phyloP scores from a whole-genome alignment of 64 coral and sea anemone species.

The Montipora capricornis region DNA sequence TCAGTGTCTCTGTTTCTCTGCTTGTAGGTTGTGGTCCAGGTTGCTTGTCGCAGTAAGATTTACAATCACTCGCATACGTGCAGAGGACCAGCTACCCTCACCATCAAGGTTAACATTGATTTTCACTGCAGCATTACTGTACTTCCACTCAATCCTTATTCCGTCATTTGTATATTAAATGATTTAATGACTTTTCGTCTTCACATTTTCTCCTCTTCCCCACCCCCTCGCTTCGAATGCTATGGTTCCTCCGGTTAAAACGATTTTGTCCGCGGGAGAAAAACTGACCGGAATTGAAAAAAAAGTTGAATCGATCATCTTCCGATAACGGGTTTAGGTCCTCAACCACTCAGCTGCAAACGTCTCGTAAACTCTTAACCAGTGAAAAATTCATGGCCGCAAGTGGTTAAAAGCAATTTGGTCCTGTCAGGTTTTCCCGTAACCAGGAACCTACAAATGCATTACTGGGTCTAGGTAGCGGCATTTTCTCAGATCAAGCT shows the following conservation, averaged over 20 bases:
- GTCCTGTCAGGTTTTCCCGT: not conserved
- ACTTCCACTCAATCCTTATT: not conserved
- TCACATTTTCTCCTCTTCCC: not conserved
- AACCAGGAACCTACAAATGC: no score
- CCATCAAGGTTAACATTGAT: conserved; percentile 46
- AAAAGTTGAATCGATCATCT: no score
- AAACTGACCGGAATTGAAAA: no score
- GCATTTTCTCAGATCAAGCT: not conserved
- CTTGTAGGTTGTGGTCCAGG: conserved; percentile 72
- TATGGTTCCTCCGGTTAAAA: no score
- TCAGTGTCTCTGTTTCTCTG: not conserved
- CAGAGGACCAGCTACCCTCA: conserved; percentile 71
- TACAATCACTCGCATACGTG: conserved; percentile 29
- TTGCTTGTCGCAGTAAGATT: conserved; percentile 82
- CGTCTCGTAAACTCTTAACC: no score
- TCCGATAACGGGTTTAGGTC: no score
- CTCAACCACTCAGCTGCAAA: no score
- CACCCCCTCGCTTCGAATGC: no score
- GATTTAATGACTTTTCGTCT: not conserved
- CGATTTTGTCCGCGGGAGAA: no score
- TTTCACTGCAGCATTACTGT: not conserved
- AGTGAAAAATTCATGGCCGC: no score
- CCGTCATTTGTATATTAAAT: not conserved
- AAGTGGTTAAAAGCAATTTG: no score
- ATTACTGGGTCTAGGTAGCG: no score